A percentile compares a stretch with the other conserved stretches of the same genome.
Conservation (phyloP, 2,888 invertebrate species). For the Digitonthophagus gazella region DNA sequence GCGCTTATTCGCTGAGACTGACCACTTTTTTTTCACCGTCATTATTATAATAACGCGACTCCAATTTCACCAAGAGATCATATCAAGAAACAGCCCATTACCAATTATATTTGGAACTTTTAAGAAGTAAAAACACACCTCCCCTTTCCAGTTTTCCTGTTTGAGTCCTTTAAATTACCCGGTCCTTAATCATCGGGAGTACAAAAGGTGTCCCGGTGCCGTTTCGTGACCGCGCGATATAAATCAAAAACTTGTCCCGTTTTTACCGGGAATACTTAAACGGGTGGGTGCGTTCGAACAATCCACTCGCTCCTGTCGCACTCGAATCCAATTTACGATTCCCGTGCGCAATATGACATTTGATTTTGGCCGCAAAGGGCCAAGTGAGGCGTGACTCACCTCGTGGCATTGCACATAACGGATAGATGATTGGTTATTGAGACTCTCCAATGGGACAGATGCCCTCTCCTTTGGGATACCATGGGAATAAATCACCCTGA, state of each 20-base stretch:
- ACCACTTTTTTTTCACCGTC: neutral
- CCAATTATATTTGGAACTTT: too few relatives aligned
- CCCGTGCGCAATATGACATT: constrained; percentile 1
- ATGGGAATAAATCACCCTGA: neutral
- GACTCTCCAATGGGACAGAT: constrained; percentile 44
- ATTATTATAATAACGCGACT: neutral
- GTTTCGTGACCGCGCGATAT: constrained; percentile 22
- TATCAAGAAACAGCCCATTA: too few relatives aligned
- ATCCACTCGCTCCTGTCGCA: neutral
- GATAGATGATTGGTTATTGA: constrained; percentile 45
- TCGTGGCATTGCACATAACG: constrained; percentile 37
- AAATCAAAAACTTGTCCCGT: constrained; percentile 23
- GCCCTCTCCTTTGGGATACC: constrained; percentile 28
- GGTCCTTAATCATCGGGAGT: constrained; percentile 2
- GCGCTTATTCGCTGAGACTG: neutral
- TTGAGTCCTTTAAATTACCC: neutral
- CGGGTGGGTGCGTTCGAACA: neutral
- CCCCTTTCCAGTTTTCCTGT: too few relatives aligned
- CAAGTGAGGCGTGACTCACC: constrained; percentile 4
- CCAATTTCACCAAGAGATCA: neutral
- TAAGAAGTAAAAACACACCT: too few relatives aligned
- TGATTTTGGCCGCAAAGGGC: neutral
- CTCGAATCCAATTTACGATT: constrained; percentile 8
- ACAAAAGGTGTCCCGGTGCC: constrained; percentile 16
- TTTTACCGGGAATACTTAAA: constrained; percentile 21